phyloP scores from a whole-genome alignment of 1,140 invertebrate species.

The Argopecten irradians region DNA sequence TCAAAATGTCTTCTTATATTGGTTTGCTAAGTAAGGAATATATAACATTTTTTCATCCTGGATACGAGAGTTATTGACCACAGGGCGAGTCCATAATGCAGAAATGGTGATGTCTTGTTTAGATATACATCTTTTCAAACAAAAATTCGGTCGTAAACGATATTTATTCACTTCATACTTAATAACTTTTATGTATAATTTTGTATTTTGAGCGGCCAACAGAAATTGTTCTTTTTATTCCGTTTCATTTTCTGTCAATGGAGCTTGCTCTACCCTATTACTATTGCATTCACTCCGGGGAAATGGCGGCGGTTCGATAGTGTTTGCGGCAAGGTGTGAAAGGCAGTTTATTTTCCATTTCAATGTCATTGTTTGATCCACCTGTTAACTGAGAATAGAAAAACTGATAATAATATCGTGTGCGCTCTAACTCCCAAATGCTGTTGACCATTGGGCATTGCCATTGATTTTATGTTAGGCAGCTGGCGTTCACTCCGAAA shows the following conservation, averaged over 20 bases:
- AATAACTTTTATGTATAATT: background rate
- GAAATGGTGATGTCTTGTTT: background rate
- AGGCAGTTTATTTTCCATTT: background rate
- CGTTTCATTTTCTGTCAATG: no score
- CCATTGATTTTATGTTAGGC: background rate
- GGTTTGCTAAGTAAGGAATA: background rate
- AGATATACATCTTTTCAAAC: no score
- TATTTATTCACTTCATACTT: background rate
- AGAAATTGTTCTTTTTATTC: no score
- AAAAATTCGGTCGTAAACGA: no score
- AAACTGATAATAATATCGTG: background rate
- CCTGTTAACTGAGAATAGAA: background rate
- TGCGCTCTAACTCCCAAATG: background rate
- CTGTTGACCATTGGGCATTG: background rate
- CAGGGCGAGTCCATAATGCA: background rate
- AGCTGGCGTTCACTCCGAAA: no score
- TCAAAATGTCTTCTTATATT: background rate
- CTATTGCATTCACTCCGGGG: background rate
- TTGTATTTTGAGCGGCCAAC: no score
- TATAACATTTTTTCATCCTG: background rate
- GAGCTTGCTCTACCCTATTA: background rate
- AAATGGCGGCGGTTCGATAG: constrained; percentile 19
- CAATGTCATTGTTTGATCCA: background rate
- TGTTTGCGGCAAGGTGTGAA: background rate
- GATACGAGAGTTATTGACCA: background rate